Evolutionary conservation across 1,140 invertebrate genomes (phyloP).

Genomic region (Drosophila prosaltans): DNA sequence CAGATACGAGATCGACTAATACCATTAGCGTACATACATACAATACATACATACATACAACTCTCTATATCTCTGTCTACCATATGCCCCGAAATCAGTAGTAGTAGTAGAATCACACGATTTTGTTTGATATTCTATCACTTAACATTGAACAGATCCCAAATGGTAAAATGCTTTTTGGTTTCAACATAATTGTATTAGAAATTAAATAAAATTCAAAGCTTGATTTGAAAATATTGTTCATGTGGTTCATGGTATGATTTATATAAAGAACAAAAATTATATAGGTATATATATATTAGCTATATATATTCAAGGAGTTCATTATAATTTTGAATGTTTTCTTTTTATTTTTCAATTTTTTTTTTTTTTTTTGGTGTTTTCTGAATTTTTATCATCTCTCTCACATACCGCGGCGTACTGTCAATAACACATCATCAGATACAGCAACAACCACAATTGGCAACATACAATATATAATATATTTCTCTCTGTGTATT

Average conservation of each 20-base stretch:
- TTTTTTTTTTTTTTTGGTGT: conserved; percentile 15
- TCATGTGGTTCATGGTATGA: conserved; percentile 73
- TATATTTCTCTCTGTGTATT: conserved; percentile 11
- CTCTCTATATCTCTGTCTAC: conserved; percentile 38
- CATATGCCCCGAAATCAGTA: conserved; percentile 63
- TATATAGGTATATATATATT: conserved; percentile 25
- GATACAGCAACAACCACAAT: conserved; percentile 80
- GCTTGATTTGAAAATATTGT: conserved; percentile 45
- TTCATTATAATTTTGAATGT: conserved; percentile 27
- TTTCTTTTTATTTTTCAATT: background rate
- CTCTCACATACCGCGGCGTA: conserved; percentile 51
- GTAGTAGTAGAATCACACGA: conserved; percentile 39
- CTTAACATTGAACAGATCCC: conserved; percentile 79
- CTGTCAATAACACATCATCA: conserved; percentile 57
- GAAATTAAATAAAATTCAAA: conserved; percentile 67
- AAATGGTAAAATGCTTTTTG: conserved; percentile 63
- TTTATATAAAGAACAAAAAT: conserved; percentile 64
- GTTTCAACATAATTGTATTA: conserved; percentile 36
- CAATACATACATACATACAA: conserved; percentile 62
- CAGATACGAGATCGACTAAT: conserved; percentile 8
- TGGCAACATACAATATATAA: conserved; percentile 56
- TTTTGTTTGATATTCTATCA: conserved; percentile 34
- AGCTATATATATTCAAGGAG: conserved; percentile 45
- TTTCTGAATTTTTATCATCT: background rate
- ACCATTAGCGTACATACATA: conserved; percentile 34